These are phyloP conservation scores for Tapirus indicus DNA, from an alignment of 2,797 vertebrate species.

Conservation along the genomic window DNA sequence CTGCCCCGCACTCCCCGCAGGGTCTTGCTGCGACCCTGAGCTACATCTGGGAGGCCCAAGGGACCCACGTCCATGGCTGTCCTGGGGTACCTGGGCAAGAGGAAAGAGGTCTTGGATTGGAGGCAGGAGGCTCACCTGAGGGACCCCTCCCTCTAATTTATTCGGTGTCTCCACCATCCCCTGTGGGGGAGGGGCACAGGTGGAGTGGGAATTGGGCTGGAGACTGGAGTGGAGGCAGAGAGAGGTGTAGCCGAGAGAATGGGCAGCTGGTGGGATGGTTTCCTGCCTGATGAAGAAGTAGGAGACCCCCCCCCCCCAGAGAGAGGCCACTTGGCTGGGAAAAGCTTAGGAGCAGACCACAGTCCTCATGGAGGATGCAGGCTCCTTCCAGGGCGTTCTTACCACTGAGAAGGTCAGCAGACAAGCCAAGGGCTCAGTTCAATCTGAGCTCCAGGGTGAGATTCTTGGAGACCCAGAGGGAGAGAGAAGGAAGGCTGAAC, in stretches of 20 bases:
- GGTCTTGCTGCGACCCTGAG: slow-evolving; percentile 13
- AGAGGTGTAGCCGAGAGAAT: neutral
- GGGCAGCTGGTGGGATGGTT: neutral
- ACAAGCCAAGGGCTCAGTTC: neutral
- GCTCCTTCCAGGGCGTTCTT: neutral
- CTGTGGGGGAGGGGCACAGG: fast-evolving
- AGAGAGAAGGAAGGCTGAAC: neutral
- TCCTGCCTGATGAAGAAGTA: neutral
- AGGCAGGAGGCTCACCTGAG: neutral
- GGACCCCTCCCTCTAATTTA: neutral
- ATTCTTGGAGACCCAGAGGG: neutral
- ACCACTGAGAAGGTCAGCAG: slow-evolving; percentile 36
- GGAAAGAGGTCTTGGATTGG: neutral
- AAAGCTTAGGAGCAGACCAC: neutral
- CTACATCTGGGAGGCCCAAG: neutral
- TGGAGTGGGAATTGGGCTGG: no score
- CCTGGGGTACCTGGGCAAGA: slow-evolving; percentile 50
- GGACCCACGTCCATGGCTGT: slow-evolving; percentile 77
- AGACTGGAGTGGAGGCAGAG: neutral
- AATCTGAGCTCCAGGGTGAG: neutral
- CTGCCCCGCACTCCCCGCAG: neutral
- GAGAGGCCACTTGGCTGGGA: neutral
- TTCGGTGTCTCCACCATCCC: neutral
- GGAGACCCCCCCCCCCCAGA: neutral
- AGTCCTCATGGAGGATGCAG: neutral